Evolutionary conservation across 2,797 vertebrate genomes (phyloP).

Genomic region (Protonibea diacanthus): DNA sequence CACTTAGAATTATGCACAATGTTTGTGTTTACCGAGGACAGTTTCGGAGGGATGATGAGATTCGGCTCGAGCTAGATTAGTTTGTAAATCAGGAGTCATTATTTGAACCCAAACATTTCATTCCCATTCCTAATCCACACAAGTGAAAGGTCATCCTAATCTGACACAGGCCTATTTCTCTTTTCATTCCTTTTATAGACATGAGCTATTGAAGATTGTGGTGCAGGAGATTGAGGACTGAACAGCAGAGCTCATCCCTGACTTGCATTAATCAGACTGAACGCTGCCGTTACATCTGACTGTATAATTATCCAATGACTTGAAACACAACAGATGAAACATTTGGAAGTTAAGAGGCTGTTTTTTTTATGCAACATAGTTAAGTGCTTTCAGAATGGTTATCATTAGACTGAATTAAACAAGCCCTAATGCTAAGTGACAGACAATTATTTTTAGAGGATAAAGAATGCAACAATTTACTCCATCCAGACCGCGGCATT

Average conservation of each 20-base stretch:
- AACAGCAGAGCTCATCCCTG: conserved; percentile 49
- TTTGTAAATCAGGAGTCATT: conserved; percentile 61
- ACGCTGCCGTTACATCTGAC: conserved; percentile 21
- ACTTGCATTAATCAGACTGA: conserved; percentile 53
- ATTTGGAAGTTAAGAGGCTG: not conserved
- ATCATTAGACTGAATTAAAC: conserved; percentile 24
- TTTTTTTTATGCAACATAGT: conserved; percentile 18
- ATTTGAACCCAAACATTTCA: conserved; percentile 62
- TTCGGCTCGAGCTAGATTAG: conserved; percentile 53
- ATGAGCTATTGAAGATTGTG: conserved; percentile 43
- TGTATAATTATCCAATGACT: conserved; percentile 9
- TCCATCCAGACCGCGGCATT: not conserved
- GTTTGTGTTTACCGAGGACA: conserved; percentile 54
- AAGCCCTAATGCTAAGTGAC: conserved; percentile 31
- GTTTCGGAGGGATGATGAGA: conserved; percentile 58
- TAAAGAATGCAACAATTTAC: conserved; percentile 6
- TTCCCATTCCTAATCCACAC: conserved; percentile 63
- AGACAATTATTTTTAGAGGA: conserved; percentile 25
- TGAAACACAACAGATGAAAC: conserved; percentile 33
- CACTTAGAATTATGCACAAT: conserved; percentile 26
- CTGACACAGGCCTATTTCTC: conserved; percentile 55
- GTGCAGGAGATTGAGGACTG: conserved; percentile 34
- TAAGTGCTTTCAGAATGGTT: conserved; percentile 15
- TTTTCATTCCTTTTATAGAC: conserved; percentile 50
- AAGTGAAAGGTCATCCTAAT: conserved; percentile 72